Conservation (phyloP, 2,888 invertebrate species). For the Drosophila suboccidentalis region DNA sequence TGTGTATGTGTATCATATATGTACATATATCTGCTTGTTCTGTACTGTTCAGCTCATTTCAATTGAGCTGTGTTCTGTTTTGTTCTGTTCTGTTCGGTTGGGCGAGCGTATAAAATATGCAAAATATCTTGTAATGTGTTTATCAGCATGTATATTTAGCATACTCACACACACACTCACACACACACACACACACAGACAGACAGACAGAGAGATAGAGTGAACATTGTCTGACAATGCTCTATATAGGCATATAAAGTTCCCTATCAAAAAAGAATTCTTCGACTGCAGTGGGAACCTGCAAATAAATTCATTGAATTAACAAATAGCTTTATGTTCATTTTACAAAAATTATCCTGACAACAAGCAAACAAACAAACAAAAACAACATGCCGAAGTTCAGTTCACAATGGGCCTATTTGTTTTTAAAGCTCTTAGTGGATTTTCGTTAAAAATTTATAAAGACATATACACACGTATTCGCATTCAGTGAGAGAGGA, state of each 20-base stretch:
- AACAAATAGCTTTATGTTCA: conserved; percentile 74
- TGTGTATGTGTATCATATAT: conserved; percentile 17
- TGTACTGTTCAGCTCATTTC: conserved; percentile 9
- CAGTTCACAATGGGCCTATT: conserved; percentile 28
- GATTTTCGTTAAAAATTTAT: conserved; percentile 74
- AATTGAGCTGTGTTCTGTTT: conserved; percentile 13
- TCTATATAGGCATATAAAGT: conserved; percentile 15
- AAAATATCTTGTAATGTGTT: conserved; percentile 79
- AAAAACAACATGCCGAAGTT: conserved; percentile 15
- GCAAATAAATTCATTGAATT: conserved; percentile 70
- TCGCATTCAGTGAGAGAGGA: background rate
- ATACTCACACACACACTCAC: conserved; percentile 14
- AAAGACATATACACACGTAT: conserved; percentile 9
- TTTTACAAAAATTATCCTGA: conserved; percentile 42
- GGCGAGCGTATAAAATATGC: conserved; percentile 67
- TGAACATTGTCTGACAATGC: conserved; percentile 51
- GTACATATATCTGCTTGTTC: conserved; percentile 26
- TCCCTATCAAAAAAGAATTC: conserved; percentile 23
- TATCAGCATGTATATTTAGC: conserved; percentile 67
- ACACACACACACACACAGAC: background rate
- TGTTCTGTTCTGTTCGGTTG: conserved; percentile 18
- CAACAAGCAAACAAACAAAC: conserved; percentile 24
- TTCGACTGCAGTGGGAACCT: conserved; percentile 8
- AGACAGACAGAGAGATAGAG: conserved; percentile 7
- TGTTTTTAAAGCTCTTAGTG: conserved; percentile 60